Evolutionary conservation across 2,113 vertebrate species (phyloP), one percentile per base, ranked within the genome.

Genomic region (Mastomys coucha): DNA sequence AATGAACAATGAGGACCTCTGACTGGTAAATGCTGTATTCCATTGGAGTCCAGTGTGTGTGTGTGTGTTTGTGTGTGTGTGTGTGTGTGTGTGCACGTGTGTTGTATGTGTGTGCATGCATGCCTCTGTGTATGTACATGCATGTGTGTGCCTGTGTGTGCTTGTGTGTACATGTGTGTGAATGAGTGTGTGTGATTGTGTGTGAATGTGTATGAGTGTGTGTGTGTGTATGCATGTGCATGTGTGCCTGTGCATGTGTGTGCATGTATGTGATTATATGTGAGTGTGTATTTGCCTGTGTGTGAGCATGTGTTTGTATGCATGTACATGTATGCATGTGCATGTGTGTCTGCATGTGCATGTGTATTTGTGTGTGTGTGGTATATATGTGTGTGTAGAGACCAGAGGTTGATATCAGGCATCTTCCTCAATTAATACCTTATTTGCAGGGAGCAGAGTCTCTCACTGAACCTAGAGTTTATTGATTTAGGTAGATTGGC

Each of bases 41-140:
- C 36, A 90, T 51, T 0, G 0, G 65, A 20, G n/a, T 69, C 7
- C 67, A 39, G n/a, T 33, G 1, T 49, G 9, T 0, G 60, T 31
- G 60, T 19, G 82, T 45, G 60, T 17, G 24, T 63, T 12, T 60
- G 56, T 28, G 56, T 42, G 56, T 63, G 24, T 63, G n/a, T 42
- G n/a, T 53, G 4, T 11, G 9, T 67, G 65, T 67, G 10, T 67
- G 4, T 67, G 65, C 7, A 16, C 31, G 9, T 31, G 28, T 28
- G 63, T 65, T 60, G 60, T 65, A 8, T 26, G 63, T 10, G 7
- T 22, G 2, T 63, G 22, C 26, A 8, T 63, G 20, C 7, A 26
- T 63, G 22, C n/a, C n/a, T n/a, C n/a, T n/a, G n/a, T n/a, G n/a
- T 63, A 24, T 65, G 24, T 67, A 1, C 10, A 11, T 5, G 13